Percentiles rank a stretch among this genome's conserved stretches.
Conservation (phyloP, 2,888 invertebrate genomes). For the Ormyrus nitidulus region DNA sequence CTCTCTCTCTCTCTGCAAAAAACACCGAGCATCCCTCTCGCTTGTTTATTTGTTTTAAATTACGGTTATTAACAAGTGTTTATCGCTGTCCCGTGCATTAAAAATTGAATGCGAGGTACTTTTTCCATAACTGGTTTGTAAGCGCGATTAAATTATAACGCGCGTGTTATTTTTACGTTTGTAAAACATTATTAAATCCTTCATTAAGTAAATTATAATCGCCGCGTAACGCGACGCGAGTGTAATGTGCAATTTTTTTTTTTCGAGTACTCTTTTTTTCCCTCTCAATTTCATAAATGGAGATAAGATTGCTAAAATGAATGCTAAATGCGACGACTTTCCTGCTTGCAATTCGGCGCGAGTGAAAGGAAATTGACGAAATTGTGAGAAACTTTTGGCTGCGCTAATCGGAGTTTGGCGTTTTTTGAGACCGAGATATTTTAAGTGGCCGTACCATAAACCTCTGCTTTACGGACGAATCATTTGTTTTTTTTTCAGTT, state of each 20-base stretch:
- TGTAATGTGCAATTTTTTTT: too few relatives aligned
- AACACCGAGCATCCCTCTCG: too few relatives aligned
- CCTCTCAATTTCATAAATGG: neutral
- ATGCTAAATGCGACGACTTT: constrained; percentile 15
- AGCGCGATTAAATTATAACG: neutral
- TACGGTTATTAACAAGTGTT: too few relatives aligned
- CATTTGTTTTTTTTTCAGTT: neutral
- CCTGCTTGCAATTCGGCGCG: neutral
- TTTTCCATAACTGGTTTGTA: too few relatives aligned
- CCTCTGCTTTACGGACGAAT: neutral
- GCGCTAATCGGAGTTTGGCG: constrained; percentile 15
- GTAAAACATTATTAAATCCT: neutral
- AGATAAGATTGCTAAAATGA: constrained; percentile 13
- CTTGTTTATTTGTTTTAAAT: too few relatives aligned
- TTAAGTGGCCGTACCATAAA: constrained; percentile 15
- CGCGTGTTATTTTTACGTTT: neutral
- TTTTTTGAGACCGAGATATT: constrained; percentile 5
- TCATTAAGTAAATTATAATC: neutral
- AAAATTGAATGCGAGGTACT: too few relatives aligned
- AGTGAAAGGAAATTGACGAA: constrained; percentile 40
- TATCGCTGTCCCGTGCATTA: too few relatives aligned
- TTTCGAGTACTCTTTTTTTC: too few relatives aligned
- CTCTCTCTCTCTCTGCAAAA: too few relatives aligned
- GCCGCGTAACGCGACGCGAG: neutral
- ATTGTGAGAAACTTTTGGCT: constrained; percentile 32